A percentile compares a stretch with the other conserved stretches of the same genome.
Conservation (phyloP, 2,888 invertebrate species). For the Dryobota labecula region DNA sequence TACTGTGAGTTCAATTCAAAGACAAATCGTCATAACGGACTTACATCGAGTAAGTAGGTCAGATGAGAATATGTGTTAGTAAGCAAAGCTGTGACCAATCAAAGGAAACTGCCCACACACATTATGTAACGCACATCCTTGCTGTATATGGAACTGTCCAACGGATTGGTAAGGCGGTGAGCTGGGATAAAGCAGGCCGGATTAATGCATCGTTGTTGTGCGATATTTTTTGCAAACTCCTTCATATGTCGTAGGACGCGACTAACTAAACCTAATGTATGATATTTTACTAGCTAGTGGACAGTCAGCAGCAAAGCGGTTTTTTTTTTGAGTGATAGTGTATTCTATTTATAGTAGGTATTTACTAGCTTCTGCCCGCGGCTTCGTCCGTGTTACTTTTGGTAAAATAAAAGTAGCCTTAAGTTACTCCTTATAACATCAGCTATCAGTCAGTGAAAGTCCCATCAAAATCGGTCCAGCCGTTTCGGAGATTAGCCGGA, state of each 20-base stretch:
- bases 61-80: slow-evolving; percentile 27
- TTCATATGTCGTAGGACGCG: not conserved
- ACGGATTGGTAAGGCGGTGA: not conserved
- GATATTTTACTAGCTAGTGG: no score
- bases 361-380: no score
- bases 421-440: no score
- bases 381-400: no score
- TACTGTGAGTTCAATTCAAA: not conserved
- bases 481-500: no score
- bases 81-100: not conserved
- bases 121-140: slow-evolving; percentile 6
- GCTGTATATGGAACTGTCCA: not conserved
- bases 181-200: not conserved
- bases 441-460: no score
- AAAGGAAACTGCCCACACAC: slow-evolving; percentile 20
- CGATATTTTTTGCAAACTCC: not conserved
- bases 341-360: no score
- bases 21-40: slow-evolving; percentile 2
- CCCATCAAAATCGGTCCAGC: no score
- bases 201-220: not conserved
- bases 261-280: no score
- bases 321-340: no score
- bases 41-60: slow-evolving; percentile 27
- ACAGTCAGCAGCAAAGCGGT: no score
- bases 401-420: no score